These are phyloP conservation scores for Symphodus melops DNA, from an alignment of 2,113 vertebrate genomes.

Conservation along the genomic window DNA sequence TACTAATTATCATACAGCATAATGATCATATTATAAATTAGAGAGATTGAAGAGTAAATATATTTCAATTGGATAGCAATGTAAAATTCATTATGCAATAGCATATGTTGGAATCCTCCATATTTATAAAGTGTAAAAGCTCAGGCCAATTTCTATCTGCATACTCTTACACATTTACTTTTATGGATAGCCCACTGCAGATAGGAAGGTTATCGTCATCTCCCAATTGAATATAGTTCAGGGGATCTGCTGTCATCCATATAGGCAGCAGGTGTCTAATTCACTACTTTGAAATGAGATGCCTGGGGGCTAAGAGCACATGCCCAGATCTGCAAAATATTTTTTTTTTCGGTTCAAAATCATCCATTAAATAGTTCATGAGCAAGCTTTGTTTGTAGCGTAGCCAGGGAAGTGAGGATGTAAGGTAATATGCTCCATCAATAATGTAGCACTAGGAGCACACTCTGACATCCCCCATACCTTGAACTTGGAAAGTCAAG, in stretches of 20 bases:
- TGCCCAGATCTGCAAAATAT: slow-evolving; percentile 44
- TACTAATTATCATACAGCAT: too few species aligned
- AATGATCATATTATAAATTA: slow-evolving; percentile 4
- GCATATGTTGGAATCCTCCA: too few species aligned
- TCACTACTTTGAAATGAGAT: slow-evolving; percentile 68
- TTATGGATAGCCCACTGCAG: background rate
- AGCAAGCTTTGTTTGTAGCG: slow-evolving; percentile 68
- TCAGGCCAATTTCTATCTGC: background rate
- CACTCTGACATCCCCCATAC: slow-evolving; percentile 43
- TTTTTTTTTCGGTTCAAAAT: slow-evolving; percentile 78
- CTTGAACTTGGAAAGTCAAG: slow-evolving; percentile 49
- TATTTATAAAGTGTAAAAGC: too few species aligned
- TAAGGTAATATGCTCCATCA: slow-evolving; percentile 84
- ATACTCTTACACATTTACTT: background rate
- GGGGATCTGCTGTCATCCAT: slow-evolving; percentile 37
- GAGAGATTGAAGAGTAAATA: slow-evolving; percentile 16
- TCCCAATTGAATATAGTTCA: slow-evolving; percentile 42
- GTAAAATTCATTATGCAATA: background rate
- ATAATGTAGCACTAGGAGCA: slow-evolving; percentile 78
- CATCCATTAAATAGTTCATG: slow-evolving; percentile 83
- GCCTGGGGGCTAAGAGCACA: slow-evolving; percentile 28
- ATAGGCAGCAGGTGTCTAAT: slow-evolving; percentile 48
- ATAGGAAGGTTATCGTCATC: slow-evolving; percentile 5
- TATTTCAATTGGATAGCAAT: background rate
- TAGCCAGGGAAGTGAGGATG: slow-evolving; percentile 65